These are phyloP conservation scores for Drosophila stalkeri DNA, from an alignment of 2,888 invertebrate species.

Conservation along the genomic window DNA sequence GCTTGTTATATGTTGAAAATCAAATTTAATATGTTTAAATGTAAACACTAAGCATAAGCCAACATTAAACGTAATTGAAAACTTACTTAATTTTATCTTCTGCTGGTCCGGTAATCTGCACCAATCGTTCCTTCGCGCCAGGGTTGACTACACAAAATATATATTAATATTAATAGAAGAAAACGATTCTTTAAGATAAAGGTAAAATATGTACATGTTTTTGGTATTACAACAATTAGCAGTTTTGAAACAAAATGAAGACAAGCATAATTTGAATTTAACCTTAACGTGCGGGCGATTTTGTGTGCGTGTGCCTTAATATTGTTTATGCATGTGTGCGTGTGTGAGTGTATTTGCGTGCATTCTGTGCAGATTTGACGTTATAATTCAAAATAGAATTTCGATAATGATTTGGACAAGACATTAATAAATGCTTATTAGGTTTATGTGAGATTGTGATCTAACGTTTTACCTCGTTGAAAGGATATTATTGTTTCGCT, in stretches of 20 bases:
- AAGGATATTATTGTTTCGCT: conserved; percentile 99
- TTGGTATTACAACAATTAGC: conserved; percentile 7
- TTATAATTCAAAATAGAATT: conserved; percentile 5
- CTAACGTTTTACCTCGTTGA: conserved; percentile 94
- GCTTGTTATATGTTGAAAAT: no score
- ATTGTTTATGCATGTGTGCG: neutral
- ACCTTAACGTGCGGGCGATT: conserved; percentile 27
- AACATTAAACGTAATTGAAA: neutral
- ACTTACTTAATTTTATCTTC: conserved; percentile 96
- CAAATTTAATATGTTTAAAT: no score
- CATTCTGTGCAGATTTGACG: neutral
- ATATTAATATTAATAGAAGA: conserved; percentile 10
- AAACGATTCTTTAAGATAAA: neutral
- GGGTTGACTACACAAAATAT: conserved; percentile 90
- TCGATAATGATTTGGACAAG: neutral
- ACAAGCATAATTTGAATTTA: conserved; percentile 6
- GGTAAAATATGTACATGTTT: conserved; percentile 13
- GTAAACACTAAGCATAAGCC: neutral
- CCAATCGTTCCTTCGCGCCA: conserved; percentile 96
- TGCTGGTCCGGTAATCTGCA: conserved; percentile 97
- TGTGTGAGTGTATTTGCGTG: conserved; percentile 12
- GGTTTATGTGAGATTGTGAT: neutral
- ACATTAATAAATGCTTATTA: conserved; percentile 9
- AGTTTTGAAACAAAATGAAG: conserved; percentile 6
- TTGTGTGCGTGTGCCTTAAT: conserved; percentile 6